Percentiles rank a stretch among this genome's conserved stretches.
phyloP scores from a whole-genome alignment of 2,888 invertebrate species.

The Lycocerus yunnanus region DNA sequence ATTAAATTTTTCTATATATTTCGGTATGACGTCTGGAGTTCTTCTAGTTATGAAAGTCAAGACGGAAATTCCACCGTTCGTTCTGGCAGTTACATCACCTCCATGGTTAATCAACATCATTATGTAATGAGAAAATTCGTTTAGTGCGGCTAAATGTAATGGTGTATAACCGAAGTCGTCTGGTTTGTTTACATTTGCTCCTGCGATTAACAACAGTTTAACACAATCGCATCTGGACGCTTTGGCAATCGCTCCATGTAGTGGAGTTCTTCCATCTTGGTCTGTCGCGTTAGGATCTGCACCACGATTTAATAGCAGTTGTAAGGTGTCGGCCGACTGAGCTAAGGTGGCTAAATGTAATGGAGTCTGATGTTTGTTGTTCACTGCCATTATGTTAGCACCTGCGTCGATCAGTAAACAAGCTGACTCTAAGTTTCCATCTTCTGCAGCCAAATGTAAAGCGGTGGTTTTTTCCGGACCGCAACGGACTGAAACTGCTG shows the following conservation, averaged over 20 bases:
- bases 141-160: conserved; percentile 80
- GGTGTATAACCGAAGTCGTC: conserved; percentile 86
- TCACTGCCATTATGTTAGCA: conserved; percentile 76
- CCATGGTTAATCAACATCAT: conserved; percentile 75
- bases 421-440: conserved; percentile 80
- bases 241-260: conserved; percentile 81
- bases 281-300: conserved; percentile 64
- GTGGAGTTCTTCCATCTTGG: conserved; percentile 74
- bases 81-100: conserved; percentile 79
- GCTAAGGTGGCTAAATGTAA: conserved; percentile 83
- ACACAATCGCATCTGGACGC: conserved; percentile 76
- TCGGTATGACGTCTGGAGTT: conserved; percentile 80
- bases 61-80: conserved; percentile 80
- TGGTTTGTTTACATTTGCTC: conserved; percentile 74
- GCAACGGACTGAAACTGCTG: conserved; percentile 74
- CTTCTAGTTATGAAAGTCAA: conserved; percentile 82
- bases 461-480: conserved; percentile 77
- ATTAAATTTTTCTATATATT: conserved; percentile 66
- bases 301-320: conserved; percentile 67
- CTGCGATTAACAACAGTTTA: conserved; percentile 65
- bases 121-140: conserved; percentile 79
- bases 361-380: conserved; percentile 79
- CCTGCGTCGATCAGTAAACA: conserved; percentile 72
- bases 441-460: conserved; percentile 85
- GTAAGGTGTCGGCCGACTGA: conserved; percentile 78